Conservation (phyloP, 2,888 invertebrate genomes). For the Apantesis nais region DNA sequence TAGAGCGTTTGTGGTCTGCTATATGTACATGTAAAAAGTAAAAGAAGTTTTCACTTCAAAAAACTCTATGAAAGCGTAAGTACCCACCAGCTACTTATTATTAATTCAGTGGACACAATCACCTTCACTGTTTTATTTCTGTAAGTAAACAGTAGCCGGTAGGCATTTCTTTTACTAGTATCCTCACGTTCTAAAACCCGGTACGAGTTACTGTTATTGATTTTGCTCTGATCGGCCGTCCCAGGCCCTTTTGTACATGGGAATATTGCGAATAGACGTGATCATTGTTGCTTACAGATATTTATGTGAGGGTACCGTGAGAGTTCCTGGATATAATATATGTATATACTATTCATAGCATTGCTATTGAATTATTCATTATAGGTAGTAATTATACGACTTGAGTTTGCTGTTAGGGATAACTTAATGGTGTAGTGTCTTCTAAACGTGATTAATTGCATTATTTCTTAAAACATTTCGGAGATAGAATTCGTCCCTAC, state of each 20-base stretch:
- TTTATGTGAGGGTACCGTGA: constrained; percentile 3
- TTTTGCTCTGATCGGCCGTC: constrained; percentile 18
- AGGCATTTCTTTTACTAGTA: constrained; percentile 22
- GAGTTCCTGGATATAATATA: background rate
- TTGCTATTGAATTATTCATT: background rate
- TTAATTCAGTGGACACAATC: constrained; percentile 44
- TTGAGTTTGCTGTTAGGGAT: background rate
- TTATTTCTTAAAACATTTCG: background rate
- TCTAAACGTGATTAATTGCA: background rate
- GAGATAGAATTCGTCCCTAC: background rate
- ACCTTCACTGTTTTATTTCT: constrained; percentile 44
- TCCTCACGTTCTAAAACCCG: constrained; percentile 16
- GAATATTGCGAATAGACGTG: constrained; percentile 20
- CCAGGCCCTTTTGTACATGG: constrained; percentile 15
- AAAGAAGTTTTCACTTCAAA: too few species aligned
- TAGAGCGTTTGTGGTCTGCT: too few species aligned
- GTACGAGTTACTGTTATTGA: constrained; percentile 21
- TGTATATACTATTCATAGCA: background rate
- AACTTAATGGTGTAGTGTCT: background rate
- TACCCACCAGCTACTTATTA: constrained; percentile 24
- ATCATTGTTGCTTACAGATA: constrained; percentile 22
- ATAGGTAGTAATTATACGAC: background rate
- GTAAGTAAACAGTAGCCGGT: constrained; percentile 33
- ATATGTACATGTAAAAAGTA: too few species aligned
- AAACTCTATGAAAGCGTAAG: background rate